Evolutionary conservation across 2,888 invertebrate species (phyloP).

Genomic region (Nomada ferruginata): DNA sequence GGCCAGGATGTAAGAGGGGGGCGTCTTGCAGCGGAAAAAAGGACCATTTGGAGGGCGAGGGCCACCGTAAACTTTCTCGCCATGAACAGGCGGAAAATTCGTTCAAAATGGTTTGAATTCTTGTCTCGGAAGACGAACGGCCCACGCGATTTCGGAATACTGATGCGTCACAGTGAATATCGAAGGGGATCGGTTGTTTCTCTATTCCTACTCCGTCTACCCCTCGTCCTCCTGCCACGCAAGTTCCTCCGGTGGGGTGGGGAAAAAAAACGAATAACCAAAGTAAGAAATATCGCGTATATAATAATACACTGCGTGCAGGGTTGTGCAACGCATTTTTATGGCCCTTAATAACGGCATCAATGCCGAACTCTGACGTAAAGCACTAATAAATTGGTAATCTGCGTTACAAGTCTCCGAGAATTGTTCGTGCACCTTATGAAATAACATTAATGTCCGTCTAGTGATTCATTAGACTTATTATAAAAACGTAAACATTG

Average conservation of each 20-base stretch:
- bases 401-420: neutral
- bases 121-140: slow-evolving; percentile 79
- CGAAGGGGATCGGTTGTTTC: slow-evolving; percentile 55
- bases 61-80: slow-evolving; percentile 75
- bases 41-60: slow-evolving; percentile 18
- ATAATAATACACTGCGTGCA: slow-evolving; percentile 22
- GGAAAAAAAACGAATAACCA: slow-evolving; percentile 13
- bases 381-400: neutral
- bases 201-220: slow-evolving; percentile 44
- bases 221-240: neutral
- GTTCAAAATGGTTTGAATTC: slow-evolving; percentile 82
- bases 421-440: neutral
- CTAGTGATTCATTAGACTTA: too few relatives aligned
- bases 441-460: neutral
- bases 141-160: slow-evolving; percentile 81
- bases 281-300: slow-evolving; percentile 43
- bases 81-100: slow-evolving; percentile 79
- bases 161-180: slow-evolving; percentile 74
- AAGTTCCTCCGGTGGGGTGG: slow-evolving; percentile 12
- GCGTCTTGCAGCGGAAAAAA: neutral
- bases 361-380: neutral
- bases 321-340: slow-evolving; percentile 30
- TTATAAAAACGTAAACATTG: too few relatives aligned
- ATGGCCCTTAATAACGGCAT: neutral
- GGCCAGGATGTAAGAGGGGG: neutral